Conservation (phyloP, 2,888 invertebrate species). For the Dicycla oo region DNA sequence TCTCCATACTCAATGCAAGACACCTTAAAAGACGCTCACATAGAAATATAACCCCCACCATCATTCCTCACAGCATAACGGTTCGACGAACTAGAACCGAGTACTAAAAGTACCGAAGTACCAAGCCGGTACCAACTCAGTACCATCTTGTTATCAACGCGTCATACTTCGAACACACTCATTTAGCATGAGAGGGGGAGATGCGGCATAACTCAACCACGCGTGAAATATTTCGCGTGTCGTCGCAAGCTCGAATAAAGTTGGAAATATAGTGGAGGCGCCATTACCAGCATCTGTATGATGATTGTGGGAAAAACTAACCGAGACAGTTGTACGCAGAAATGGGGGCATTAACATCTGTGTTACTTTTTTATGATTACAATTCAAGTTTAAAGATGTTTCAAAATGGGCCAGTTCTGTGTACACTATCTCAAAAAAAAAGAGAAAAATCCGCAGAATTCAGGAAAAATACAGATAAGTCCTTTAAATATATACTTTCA, state of each 20-base stretch:
- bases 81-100: constrained; percentile 10
- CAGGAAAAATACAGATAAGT: no score
- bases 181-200: constrained; percentile 53
- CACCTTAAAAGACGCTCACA: not conserved
- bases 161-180: constrained; percentile 36
- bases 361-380: not conserved
- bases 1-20: no score
- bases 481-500: no score
- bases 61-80: constrained; percentile 13
- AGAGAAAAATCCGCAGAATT: no score
- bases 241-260: constrained; percentile 48
- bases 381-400: no score
- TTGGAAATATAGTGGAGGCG: constrained; percentile 60
- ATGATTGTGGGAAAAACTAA: constrained; percentile 27
- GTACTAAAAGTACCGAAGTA: constrained; percentile 37
- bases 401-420: no score
- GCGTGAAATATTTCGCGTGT: constrained; percentile 64
- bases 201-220: constrained; percentile 59
- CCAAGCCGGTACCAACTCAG: constrained; percentile 7
- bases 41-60: constrained; percentile 1
- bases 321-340: not conserved
- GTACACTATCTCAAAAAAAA: no score
- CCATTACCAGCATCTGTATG: constrained; percentile 44
- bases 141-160: constrained; percentile 17
- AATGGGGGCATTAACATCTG: not conserved